Conservation (phyloP, 2,113 vertebrate species). For the Sander lucioperca region DNA sequence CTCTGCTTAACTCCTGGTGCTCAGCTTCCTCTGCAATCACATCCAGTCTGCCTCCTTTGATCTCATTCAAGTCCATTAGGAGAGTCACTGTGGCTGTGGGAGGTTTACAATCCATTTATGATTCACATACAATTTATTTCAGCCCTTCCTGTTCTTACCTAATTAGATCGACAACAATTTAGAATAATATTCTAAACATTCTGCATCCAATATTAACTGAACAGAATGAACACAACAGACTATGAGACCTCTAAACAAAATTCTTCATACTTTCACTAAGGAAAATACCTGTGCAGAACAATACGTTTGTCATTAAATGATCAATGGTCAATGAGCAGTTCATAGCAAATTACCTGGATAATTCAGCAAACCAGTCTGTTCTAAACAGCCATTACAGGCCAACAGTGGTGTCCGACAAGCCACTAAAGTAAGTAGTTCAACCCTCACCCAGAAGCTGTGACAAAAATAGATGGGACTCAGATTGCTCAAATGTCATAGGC, state of each 20-base stretch:
- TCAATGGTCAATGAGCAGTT: neutral
- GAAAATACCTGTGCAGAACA: neutral
- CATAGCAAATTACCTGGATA: slow-evolving; percentile 63
- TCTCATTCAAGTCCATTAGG: slow-evolving; percentile 87
- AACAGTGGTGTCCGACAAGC: slow-evolving; percentile 43
- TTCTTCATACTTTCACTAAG: neutral
- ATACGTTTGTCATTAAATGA: neutral
- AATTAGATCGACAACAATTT: neutral
- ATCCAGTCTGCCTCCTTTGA: slow-evolving; percentile 82
- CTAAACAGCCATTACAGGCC: slow-evolving; percentile 53
- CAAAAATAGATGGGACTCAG: slow-evolving; percentile 88
- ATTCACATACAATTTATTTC: neutral
- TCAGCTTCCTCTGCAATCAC: slow-evolving; percentile 84
- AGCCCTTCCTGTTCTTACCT: neutral
- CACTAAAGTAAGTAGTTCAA: slow-evolving; percentile 66
- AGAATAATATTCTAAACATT: neutral
- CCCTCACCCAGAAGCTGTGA: slow-evolving; percentile 64
- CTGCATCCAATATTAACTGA: neutral
- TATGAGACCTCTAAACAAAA: neutral
- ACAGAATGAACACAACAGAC: neutral
- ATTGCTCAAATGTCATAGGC: slow-evolving; percentile 72
- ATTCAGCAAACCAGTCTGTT: slow-evolving; percentile 55
- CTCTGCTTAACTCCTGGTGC: slow-evolving; percentile 75
- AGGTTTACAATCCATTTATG: neutral
- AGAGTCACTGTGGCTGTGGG: slow-evolving; percentile 15